Evolutionary conservation across 2,113 vertebrate genomes (phyloP), one percentile per base, ranked within the genome.

Genomic region (Vireo altiloquus): DNA sequence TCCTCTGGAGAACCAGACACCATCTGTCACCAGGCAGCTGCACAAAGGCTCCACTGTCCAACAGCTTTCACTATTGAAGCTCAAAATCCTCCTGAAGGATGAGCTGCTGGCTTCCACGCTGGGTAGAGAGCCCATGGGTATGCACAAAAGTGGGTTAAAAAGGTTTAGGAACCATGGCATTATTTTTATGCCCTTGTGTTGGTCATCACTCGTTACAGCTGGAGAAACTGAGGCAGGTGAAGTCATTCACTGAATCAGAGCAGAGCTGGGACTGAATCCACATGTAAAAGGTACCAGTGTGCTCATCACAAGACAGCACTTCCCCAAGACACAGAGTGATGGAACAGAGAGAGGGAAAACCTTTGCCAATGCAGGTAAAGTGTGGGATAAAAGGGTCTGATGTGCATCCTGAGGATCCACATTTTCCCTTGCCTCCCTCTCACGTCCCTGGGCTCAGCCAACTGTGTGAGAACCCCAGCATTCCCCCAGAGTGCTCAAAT

Each of bases 111-210:
- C 31, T 72, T 16, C 8, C 57, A 42, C 7, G 33, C 15, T 20
- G 86, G 31, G 37, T 11, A 15, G 27, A 5, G n/a, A 88, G 44
- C 28, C 40, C 25, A 50, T 33, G 22, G 64, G 31, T 6, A 18
- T 0, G 0, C 23, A 76, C 2, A 52, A 35, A 59, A 54, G 13
- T 0, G 0, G 21, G 10, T 40, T 57, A 20, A 68, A 72, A 61
- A 54, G 24, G 42, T 47, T 47, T 52, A 65, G 33, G 69, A 92
- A 47, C 6, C 0, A 4, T 47, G 35, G 17, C 16, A 1, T 53
- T 66, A 23, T 59, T 80, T 77, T 69, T 63, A 35, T 1, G 20
- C 42, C 50, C 39, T 31, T 47, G 22, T 46, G 53, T 47, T 1
- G 5, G 54, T 6, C 39, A 23, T 28, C 9, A 7, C 37, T 50